Evolutionary conservation across 2,888 invertebrate genomes (phyloP).

Genomic region (Apantesis nais): DNA sequence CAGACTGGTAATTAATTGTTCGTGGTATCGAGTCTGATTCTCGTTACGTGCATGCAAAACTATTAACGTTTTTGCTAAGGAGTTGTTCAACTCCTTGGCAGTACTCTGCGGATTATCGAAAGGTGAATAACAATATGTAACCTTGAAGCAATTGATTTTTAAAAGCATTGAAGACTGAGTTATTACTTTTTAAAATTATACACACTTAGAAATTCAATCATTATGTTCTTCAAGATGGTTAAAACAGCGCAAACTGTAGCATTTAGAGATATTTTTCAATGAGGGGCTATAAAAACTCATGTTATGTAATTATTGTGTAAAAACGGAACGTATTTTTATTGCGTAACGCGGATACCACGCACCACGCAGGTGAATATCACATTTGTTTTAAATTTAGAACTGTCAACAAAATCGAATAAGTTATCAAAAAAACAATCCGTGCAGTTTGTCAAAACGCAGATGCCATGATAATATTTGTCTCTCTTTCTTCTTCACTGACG

Average conservation of each 20-base stretch:
- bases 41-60: constrained; percentile 37
- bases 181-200: neutral
- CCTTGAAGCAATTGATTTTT: neutral
- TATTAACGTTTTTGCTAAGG: constrained; percentile 41
- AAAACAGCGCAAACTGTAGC: neutral
- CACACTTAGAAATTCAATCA: neutral
- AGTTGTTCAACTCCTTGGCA: constrained; percentile 16
- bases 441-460: no score
- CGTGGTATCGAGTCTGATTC: constrained; percentile 19
- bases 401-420: neutral
- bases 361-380: neutral
- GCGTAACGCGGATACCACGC: neutral
- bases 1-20: constrained; percentile 36
- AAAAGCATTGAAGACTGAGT: neutral
- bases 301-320: neutral
- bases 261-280: neutral
- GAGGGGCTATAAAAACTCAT: neutral
- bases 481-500: no score
- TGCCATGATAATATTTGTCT: no score
- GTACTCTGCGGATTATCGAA: constrained; percentile 22
- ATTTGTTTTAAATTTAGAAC: neutral
- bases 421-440: neutral
- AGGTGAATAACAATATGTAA: constrained; percentile 20
- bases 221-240: neutral
- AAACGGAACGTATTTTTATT: neutral